Conservation (phyloP, 2,113 vertebrate species). For the Grus americana region DNA sequence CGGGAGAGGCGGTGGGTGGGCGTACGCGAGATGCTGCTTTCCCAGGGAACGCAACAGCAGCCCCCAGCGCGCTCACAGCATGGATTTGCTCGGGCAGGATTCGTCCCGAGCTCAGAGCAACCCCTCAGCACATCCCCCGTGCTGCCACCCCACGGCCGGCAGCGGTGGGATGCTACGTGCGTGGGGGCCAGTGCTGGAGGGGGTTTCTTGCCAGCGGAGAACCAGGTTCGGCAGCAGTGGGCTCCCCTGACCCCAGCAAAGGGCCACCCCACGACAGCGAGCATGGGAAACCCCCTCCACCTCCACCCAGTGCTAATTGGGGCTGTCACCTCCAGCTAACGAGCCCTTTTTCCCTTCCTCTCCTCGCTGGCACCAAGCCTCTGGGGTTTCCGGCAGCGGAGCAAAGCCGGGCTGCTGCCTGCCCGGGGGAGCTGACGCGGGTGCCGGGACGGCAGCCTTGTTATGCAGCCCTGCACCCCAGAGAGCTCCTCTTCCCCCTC, state of each 20-base stretch:
- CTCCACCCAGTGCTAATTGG: neutral
- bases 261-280: neutral
- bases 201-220: neutral
- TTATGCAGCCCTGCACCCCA: neutral
- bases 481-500: conserved; percentile 4
- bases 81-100: neutral
- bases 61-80: neutral
- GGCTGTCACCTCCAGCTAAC: neutral
- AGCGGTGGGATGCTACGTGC: neutral
- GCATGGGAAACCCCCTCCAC: neutral
- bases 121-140: too few species aligned
- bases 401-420: neutral
- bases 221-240: neutral
- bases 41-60: neutral
- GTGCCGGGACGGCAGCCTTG: neutral
- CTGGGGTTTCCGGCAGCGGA: neutral
- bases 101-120: neutral
- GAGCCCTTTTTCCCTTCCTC: neutral
- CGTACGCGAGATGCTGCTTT: neutral
- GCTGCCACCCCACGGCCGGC: neutral
- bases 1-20: rapidly evolving
- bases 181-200: rapidly evolving
- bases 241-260: neutral
- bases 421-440: neutral
- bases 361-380: neutral